Percentiles rank a stretch among this genome's conserved stretches.
Conservation (phyloP, 2,113 vertebrate genomes). For the Galeopterus variegatus region DNA sequence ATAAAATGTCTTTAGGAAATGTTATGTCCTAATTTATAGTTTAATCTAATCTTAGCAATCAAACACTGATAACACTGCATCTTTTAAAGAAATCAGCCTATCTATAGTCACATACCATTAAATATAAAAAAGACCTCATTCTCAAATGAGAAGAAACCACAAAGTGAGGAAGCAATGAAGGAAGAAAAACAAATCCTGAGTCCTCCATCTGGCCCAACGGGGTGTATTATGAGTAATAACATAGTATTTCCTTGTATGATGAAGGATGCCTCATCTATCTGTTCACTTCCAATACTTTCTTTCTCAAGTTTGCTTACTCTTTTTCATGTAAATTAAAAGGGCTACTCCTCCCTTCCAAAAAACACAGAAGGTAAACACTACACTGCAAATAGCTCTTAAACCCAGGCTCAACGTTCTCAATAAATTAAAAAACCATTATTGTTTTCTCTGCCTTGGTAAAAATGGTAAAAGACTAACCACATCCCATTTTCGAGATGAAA, state of each 20-base stretch:
- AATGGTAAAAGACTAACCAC: not conserved
- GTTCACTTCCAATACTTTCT: constrained; percentile 45
- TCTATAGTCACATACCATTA: constrained; percentile 77
- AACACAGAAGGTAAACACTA: constrained; percentile 4
- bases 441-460: not conserved
- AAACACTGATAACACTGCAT: constrained; percentile 74
- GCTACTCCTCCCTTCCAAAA: not conserved
- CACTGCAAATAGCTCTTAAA: constrained; percentile 2
- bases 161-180: constrained; percentile 69
- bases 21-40: constrained; percentile 78
- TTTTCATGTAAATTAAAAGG: constrained; percentile 51
- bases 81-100: constrained; percentile 81
- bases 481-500: constrained; percentile 39
- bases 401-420: constrained; percentile 2
- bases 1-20: constrained; percentile 84
- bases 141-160: constrained; percentile 67
- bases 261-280: constrained; percentile 61
- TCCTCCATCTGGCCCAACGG: not conserved
- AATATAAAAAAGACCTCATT: constrained; percentile 64
- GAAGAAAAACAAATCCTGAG: constrained; percentile 56
- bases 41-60: constrained; percentile 82
- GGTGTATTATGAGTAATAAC: not conserved
- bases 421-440: constrained; percentile 54
- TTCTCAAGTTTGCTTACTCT: constrained; percentile 69
- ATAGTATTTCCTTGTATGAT: not conserved